A percentile compares a stretch with the other conserved stretches of the same genome.
Conservation (phyloP, 92 coral and sea anemone genomes). For the Micromussa lordhowensis region DNA sequence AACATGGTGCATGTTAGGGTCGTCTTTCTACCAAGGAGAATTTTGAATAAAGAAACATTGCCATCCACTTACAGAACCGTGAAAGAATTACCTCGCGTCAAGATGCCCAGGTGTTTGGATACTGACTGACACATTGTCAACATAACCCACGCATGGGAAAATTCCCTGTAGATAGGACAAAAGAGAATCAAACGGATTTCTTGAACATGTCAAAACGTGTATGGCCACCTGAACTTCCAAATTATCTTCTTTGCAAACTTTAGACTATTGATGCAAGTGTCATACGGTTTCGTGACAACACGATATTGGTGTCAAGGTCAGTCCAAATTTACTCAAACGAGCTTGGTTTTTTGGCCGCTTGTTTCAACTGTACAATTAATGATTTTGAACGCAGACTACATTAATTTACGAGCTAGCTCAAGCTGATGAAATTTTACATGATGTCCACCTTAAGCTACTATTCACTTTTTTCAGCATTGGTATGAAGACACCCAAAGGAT, state of each 20-base stretch:
- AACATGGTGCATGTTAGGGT: neutral
- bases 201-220: constrained; percentile 30
- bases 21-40: neutral
- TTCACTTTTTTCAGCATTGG: neutral
- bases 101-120: constrained; percentile 13
- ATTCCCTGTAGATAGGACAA: constrained; percentile 27
- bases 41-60: neutral
- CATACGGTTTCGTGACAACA: neutral
- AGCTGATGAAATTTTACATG: neutral
- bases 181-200: constrained; percentile 31
- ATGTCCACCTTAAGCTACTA: neutral
- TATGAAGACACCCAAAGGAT: constrained; percentile 4
- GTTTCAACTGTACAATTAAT: neutral
- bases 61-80: constrained; percentile 1
- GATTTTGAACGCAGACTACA: neutral
- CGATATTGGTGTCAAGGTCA: neutral
- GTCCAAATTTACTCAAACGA: neutral
- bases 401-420: neutral
- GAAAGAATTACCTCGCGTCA: constrained; percentile 9
- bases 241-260: constrained; percentile 11
- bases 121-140: constrained; percentile 31
- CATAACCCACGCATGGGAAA: constrained; percentile 34
- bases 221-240: constrained; percentile 31
- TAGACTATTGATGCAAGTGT: neutral
- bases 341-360: neutral